Base-by-base conservation (phyloP, 2,888 invertebrate species). In the Rutpela maculata region DNA sequence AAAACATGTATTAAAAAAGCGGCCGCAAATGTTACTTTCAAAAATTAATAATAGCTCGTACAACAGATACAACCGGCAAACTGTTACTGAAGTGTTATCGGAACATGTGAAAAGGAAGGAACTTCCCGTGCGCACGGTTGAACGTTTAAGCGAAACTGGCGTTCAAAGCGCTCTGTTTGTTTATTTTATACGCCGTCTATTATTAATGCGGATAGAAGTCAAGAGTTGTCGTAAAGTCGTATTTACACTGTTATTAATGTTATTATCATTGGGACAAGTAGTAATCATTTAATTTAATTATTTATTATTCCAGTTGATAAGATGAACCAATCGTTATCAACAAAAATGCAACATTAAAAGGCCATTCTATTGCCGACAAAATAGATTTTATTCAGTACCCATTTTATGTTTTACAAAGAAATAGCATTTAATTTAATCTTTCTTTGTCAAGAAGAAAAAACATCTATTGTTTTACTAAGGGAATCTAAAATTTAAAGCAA, bases 181-280 rank as follows among this genome's bases (percentile, higher is more conserved):
- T 65, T 63, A 65, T 65, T 73, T 73, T 73, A 73, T 73, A 73
- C 56, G 26, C 18, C 71, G 71, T 57, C 69, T 69, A 43, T 65
- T 69, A 43, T 65, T 65, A 65, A 11, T 43, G 65, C 12, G n/a
- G 43, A 17, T 65, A 15, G 43, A 5, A 65, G 65, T 65, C 43
- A 38, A 65, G 65, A 43, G 43, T 43, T 50, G n/a, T 50, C n/a
- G n/a, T 50, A 50, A n/a, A 19, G 22, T 38, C 63, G 35, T 43
- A 43, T 63, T 63, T 35, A 38, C 17, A 38, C 18, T 38, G 17
- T n/a, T 43, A 26, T 26, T 26, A 26, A 26, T 26, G 22, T 26
- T 26, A 65, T 18, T 43, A 35, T 35, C 31, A 31, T 5, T 31
- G 15, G 50, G 15, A 43, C 12, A 7, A 35, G 31, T 35, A 12